Conservation (phyloP, 2,113 vertebrate genomes). For the Amphilophus citrinellus region DNA sequence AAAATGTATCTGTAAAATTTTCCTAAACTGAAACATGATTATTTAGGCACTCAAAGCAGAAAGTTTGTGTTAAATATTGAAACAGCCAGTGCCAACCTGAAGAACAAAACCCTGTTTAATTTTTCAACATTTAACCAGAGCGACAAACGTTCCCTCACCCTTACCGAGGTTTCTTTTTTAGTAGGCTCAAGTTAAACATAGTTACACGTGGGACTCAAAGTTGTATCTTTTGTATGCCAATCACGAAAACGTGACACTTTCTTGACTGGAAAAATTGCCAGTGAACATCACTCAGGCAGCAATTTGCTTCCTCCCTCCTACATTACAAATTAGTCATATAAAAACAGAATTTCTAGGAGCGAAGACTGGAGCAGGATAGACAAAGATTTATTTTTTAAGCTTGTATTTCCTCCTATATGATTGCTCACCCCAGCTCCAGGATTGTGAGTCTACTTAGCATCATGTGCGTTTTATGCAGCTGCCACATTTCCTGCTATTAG, state of each 20-base stretch:
- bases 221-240: constrained; percentile 15
- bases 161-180: neutral
- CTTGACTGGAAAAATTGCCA: neutral
- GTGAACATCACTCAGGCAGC: neutral
- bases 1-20: too few relatives aligned
- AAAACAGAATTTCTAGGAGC: constrained; percentile 1
- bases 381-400: neutral
- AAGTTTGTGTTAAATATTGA: neutral
- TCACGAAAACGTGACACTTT: constrained; percentile 3
- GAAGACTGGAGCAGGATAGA: neutral
- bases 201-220: constrained; percentile 4
- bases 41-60: neutral
- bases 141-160: neutral
- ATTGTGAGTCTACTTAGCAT: neutral
- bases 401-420: neutral
- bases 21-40: too few relatives aligned
- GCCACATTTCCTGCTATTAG: constrained; percentile 12
- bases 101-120: neutral
- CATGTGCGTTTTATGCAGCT: neutral
- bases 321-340: constrained; percentile 10
- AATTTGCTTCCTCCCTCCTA: constrained; percentile 8
- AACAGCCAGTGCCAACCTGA: neutral
- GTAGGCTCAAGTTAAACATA: constrained; percentile 8
- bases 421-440: neutral
- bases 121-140: neutral